Conservation (phyloP, 1,140 invertebrate species). For the Mercenaria mercenaria region DNA sequence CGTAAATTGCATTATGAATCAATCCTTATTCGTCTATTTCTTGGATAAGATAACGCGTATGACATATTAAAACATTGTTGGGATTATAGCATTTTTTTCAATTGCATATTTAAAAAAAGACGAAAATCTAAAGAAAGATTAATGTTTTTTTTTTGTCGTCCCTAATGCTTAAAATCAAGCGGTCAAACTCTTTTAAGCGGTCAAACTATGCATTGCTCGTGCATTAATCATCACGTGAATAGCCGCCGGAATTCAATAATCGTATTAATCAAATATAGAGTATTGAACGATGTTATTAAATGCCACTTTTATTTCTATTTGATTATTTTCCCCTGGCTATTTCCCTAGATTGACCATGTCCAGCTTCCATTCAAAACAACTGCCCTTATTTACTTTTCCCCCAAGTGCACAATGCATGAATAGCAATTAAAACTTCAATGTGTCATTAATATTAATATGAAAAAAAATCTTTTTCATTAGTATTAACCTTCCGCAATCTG, state of each 20-base stretch:
- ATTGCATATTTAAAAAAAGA: too few relatives aligned
- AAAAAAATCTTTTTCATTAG: conserved; percentile 17
- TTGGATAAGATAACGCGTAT: too few relatives aligned
- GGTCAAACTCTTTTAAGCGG: background rate
- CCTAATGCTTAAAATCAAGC: too few relatives aligned
- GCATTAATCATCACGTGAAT: background rate
- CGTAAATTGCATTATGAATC: too few relatives aligned
- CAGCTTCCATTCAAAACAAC: background rate
- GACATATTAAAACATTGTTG: too few relatives aligned
- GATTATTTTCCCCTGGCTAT: background rate
- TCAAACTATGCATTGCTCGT: background rate
- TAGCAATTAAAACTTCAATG: background rate
- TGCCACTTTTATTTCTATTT: background rate
- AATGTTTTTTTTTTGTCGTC: too few relatives aligned
- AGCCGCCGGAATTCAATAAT: background rate
- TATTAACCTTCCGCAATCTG: background rate
- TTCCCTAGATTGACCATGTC: background rate
- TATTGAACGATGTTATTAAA: background rate
- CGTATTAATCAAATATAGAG: conserved; percentile 28
- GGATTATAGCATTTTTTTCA: too few relatives aligned
- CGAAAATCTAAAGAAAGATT: too few relatives aligned
- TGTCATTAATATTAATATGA: conserved; percentile 31
- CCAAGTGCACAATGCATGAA: background rate
- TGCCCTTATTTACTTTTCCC: conserved; percentile 17
- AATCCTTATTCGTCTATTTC: too few relatives aligned